A percentile compares a stretch with the other conserved stretches of the same genome.
phyloP scores from a whole-genome alignment of 35 echinoderm and acorn worm genomes.

The Apostichopus parvimensis region DNA sequence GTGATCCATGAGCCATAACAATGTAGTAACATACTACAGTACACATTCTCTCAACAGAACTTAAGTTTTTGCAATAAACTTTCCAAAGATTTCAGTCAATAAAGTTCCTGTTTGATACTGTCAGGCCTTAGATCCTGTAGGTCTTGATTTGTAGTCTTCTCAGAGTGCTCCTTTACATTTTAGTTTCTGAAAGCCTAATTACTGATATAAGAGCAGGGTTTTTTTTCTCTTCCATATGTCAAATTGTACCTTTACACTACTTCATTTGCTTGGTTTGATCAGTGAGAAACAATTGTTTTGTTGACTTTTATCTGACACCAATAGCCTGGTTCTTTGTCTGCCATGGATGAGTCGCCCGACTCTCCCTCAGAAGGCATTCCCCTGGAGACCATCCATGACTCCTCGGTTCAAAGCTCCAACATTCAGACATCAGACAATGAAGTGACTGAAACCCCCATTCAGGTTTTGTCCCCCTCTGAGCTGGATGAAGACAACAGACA shows the following conservation, averaged over 20 bases:
- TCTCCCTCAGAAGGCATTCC: neutral
- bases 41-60: too few relatives aligned
- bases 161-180: too few relatives aligned
- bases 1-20: too few relatives aligned
- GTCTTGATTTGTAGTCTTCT: neutral
- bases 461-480: neutral
- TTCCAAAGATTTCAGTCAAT: neutral
- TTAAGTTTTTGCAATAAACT: neutral
- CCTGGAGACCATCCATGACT: neutral
- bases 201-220: too few relatives aligned
- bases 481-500: neutral
- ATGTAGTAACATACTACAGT: too few relatives aligned
- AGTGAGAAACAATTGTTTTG: too few relatives aligned
- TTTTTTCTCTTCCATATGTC: too few relatives aligned
- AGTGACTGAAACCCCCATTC: neutral
- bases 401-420: neutral
- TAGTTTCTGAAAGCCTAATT: too few relatives aligned
- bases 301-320: neutral
- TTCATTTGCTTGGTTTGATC: too few relatives aligned
- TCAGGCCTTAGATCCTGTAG: neutral
- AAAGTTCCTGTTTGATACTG: neutral
- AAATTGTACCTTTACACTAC: too few relatives aligned
- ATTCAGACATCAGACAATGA: too few relatives aligned
- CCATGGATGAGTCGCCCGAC: neutral
- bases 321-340: neutral